Percentiles rank a stretch among this genome's conserved stretches.
Evolutionary conservation across 2,113 vertebrate species (phyloP).

Genomic region (Dicrurus megarhynchus): DNA sequence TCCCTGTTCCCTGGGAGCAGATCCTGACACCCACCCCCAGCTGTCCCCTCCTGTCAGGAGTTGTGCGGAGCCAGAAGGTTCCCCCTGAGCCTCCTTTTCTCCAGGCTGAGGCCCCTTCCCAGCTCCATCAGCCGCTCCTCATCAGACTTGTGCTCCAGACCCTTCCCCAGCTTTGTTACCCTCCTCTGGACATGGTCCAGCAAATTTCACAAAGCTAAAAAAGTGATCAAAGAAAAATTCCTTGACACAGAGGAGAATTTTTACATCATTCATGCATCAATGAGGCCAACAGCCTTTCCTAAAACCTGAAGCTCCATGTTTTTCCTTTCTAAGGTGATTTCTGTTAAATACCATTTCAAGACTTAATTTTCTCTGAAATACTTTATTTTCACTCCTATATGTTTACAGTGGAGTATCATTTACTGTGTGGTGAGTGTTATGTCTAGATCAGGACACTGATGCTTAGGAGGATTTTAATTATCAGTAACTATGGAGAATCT

Average conservation of each 20-base stretch:
- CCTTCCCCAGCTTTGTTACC: not conserved
- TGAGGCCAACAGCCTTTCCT: not conserved
- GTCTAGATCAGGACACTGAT: not conserved
- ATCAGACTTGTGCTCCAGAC: not conserved
- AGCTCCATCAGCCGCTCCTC: not conserved
- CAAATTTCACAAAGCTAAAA: not conserved
- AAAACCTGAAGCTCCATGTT: not conserved
- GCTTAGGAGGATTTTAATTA: not conserved
- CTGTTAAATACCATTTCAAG: not conserved
- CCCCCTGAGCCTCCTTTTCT: not conserved
- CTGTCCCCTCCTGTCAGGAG: not conserved
- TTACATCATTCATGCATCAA: not conserved
- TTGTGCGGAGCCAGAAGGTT: not conserved
- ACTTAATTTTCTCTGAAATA: not conserved
- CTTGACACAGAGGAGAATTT: not conserved
- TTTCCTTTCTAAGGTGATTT: not conserved
- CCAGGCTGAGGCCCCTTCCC: not conserved
- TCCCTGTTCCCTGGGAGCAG: not conserved
- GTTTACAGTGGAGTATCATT: not conserved
- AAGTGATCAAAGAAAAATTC: not conserved
- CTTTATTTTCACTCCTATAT: not conserved
- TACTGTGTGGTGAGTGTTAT: not conserved
- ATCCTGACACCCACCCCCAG: accelerated
- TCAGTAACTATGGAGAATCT: not conserved
- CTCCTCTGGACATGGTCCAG: not conserved